Conservation (phyloP, 2,113 vertebrate species). For the Alexandromys fortis region DNA sequence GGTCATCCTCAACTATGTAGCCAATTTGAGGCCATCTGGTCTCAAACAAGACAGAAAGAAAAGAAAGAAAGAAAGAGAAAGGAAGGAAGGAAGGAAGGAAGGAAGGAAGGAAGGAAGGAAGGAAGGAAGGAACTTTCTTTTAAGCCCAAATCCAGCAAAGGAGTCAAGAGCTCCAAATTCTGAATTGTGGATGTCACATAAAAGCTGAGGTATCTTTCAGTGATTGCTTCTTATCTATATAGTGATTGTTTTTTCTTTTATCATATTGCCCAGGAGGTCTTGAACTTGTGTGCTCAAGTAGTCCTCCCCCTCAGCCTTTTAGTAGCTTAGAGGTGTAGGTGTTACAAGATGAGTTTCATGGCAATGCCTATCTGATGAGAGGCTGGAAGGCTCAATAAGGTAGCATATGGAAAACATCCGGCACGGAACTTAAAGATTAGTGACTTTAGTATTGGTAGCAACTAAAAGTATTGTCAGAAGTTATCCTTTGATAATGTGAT, state of each 20-base stretch:
- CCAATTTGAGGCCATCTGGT: background rate
- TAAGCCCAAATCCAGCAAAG: background rate
- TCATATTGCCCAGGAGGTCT: background rate
- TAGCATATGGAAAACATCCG: background rate
- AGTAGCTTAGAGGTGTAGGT: background rate
- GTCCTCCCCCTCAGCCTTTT: background rate
- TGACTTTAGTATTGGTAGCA: constrained; percentile 27
- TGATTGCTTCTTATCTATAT: constrained; percentile 33
- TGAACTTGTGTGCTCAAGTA: background rate
- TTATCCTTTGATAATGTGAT: background rate
- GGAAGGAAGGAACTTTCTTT: background rate
- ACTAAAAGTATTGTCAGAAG: background rate
- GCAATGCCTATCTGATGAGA: background rate
- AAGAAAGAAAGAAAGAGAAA: no score
- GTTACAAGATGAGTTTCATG: constrained; percentile 53
- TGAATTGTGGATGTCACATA: constrained; percentile 1
- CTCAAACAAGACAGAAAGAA: no score
- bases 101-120: no score
- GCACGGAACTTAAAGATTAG: constrained; percentile 35
- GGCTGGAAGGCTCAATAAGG: background rate
- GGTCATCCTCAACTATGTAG: background rate
- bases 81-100: background rate
- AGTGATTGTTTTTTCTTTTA: background rate
- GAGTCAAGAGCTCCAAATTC: background rate
- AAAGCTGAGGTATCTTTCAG: constrained; percentile 33